phyloP scores from a whole-genome alignment of 2,113 vertebrate genomes.

The Arvicanthis niloticus region DNA sequence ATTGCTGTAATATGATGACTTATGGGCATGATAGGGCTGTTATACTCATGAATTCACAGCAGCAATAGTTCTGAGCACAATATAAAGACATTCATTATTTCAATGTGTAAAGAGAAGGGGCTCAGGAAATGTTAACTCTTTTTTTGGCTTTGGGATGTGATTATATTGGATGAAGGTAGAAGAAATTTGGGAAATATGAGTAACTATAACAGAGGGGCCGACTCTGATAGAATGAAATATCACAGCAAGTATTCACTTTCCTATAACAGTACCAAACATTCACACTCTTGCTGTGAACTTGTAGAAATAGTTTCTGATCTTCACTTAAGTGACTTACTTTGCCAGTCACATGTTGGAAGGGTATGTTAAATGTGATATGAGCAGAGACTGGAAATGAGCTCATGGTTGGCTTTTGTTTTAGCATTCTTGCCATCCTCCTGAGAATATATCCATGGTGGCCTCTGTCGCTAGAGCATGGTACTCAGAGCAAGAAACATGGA shows the following conservation, averaged over 20 bases:
- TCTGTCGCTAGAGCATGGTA: too few species aligned
- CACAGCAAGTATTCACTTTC: not conserved
- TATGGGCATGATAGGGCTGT: not conserved
- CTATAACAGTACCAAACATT: not conserved
- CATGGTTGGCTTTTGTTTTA: not conserved
- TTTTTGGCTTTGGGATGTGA: not conserved
- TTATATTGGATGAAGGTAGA: not conserved
- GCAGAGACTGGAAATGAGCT: not conserved
- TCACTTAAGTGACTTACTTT: too few species aligned
- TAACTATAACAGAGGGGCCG: not conserved
- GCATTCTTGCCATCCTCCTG: not conserved
- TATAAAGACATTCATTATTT: not conserved
- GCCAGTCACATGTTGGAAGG: too few species aligned
- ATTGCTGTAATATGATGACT: not conserved
- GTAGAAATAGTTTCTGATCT: not conserved
- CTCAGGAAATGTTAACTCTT: too few species aligned
- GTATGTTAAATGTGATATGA: not conserved
- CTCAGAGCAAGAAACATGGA: not conserved
- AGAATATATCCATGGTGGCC: not conserved
- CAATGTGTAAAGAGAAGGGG: not conserved
- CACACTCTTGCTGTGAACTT: not conserved
- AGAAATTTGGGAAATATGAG: not conserved
- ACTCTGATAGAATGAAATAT: not conserved
- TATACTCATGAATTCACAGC: not conserved
- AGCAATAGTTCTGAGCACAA: not conserved